phyloP scores from a whole-genome alignment of 2,113 vertebrate genomes.

The Amphilophus citrinellus region DNA sequence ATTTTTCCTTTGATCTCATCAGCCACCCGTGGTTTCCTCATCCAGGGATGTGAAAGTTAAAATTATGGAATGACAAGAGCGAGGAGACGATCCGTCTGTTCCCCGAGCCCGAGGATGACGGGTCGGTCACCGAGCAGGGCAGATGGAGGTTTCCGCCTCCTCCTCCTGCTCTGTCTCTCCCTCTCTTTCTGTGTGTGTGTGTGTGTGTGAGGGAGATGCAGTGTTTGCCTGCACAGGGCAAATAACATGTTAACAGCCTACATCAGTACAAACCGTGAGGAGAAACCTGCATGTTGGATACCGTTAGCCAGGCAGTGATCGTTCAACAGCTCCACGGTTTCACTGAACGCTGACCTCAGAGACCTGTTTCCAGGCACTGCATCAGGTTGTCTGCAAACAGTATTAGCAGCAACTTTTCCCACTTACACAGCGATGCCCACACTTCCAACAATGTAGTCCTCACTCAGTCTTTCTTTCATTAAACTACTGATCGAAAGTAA shows the following conservation, averaged over 20 bases:
- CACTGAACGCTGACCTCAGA: not conserved
- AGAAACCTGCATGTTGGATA: not conserved
- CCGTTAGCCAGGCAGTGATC: not conserved
- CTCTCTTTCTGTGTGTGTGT: not conserved
- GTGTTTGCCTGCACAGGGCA: slow-evolving; percentile 10
- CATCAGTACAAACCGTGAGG: not conserved
- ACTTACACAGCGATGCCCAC: rapidly evolving
- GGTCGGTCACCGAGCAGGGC: slow-evolving; percentile 79
- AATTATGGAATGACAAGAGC: not conserved
- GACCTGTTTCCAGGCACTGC: not conserved
- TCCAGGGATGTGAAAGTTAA: not conserved
- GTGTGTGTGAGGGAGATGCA: slow-evolving; percentile 28
- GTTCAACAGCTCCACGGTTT: not conserved
- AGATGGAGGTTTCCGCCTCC: slow-evolving; percentile 75
- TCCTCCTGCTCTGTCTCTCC: slow-evolving; percentile 19
- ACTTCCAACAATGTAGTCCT: not conserved
- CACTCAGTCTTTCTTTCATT: no score
- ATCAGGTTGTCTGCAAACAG: slow-evolving; percentile 5
- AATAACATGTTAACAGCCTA: not conserved
- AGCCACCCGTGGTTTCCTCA: not conserved
- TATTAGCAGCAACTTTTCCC: not conserved
- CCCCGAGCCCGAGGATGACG: slow-evolving; percentile 69
- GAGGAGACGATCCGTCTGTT: slow-evolving; percentile 44
- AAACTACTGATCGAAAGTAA: no score
- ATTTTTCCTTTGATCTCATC: not conserved